Base-by-base conservation (phyloP, 2,888 invertebrate genomes). In the Torymus aiolomorphi region DNA sequence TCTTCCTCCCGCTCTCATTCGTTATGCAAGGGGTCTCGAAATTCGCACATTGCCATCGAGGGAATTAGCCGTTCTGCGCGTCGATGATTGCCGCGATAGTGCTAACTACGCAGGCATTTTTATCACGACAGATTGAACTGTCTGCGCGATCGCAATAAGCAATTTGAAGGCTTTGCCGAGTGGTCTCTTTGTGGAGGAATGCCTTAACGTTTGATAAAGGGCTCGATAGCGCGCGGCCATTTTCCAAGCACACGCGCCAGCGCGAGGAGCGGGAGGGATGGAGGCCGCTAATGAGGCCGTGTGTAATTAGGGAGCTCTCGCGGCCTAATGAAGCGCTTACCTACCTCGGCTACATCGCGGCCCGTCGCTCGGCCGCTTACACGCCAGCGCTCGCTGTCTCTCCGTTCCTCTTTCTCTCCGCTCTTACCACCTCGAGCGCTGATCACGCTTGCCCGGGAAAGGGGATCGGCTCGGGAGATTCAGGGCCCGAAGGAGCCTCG, bases 271-370 rank as follows among this genome's bases (percentile, higher is more conserved):
- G 78, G 79, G 80, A 76, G 83, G 86, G 87, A 84, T 87, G 84
- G 87, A 85, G 88, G 88, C 88, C 87, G 89, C 89, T 90, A 90
- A 90, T 89, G 89, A 90, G 90, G 85, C 89, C 88, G 87, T 88
- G 88, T 89, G 90, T 90, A 90, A 90, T 90, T 90, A 90, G 89
- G 89, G 87, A 89, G 88, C 89, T 90, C 90, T 90, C 89, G 89
- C 89, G 89, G 88, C 87, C 89, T 90, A 90, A 90, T 90, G 90
- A 90, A 90, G 90, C 89, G 89, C 90, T 90, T 90, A 89, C 88
- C 88, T 88, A 88, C 87, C 88, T 88, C 87, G 86, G 86, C 86
- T 88, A 86, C 86, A 16, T 5, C 42, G 42, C 42, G 1, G 8
- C 42, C 5, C 24, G 24, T 3, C 24, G 24, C 24, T 24, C 2